Evolutionary conservation across 2,113 vertebrate species (phyloP), one percentile per base, ranked within the genome.

Genomic region (Colossoma macropomum): DNA sequence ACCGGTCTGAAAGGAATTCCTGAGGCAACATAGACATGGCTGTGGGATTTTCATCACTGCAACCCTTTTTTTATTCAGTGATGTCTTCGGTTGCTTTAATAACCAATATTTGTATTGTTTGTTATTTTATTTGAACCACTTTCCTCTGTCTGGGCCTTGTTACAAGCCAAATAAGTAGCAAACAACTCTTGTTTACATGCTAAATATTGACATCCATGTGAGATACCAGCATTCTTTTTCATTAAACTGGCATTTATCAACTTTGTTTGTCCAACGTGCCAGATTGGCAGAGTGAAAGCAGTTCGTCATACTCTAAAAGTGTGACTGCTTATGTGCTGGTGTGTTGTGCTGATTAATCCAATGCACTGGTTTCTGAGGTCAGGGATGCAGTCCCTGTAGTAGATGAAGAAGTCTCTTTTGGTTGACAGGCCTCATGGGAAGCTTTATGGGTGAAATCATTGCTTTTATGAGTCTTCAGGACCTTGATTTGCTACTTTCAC

Each of bases 391-490:
- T 3, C 7, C 34, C 3, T 38, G 34, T 38, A 38, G 34, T 38
- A 38, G 34, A 38, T 38, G 34, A 3, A n/a, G 7, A 3, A 38
- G 3, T 38, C 34, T 38, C 7, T 7, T 38, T 38, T 38, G 34
- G 34, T 38, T 88, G 90, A 92, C 89, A 81, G 76, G 77, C 87
- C 81, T 85, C 87, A 86, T 88, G 63, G 85, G 86, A 78, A 88
- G 81, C 86, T 88, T 81, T 82, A 82, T 84, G 60, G 88, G 81
- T 89, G 88, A 92, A 83, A 90, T 85, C 85, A 86, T 50, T 90
- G 90, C 63, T 83, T 89, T 92, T 92, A 89, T 90, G 87, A 77
- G 66, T 38, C 87, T 91, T 84, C 71, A 23, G 70, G 69, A 86
- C 88, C 88, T 27, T 62, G 90, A 87, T 90, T 84, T 78, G 88